A percentile compares a stretch with the other conserved stretches of the same genome.
phyloP scores from a whole-genome alignment of 2,113 vertebrate genomes.

The Engystomops pustulosus region DNA sequence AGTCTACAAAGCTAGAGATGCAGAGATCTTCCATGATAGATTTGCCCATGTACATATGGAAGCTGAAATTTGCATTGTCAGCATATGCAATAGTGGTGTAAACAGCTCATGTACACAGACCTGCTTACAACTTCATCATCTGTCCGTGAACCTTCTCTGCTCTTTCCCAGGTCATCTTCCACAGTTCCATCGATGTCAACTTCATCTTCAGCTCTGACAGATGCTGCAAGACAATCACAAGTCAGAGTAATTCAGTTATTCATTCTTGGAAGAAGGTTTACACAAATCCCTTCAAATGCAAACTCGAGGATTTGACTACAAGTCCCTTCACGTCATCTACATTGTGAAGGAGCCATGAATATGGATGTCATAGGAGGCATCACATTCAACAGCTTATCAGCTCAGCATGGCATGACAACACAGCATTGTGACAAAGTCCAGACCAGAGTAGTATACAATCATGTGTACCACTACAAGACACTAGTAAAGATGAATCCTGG shows the following conservation, averaged over 20 bases:
- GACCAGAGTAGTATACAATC: too few relatives aligned
- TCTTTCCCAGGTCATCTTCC: constrained; percentile 92
- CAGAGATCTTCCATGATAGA: too few relatives aligned
- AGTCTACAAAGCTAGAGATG: too few relatives aligned
- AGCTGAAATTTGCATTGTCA: not conserved
- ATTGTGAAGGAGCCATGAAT: not conserved
- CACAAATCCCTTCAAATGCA: not conserved
- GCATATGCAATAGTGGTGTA: not conserved
- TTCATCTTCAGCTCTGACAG: constrained; percentile 78
- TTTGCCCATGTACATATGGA: too few relatives aligned
- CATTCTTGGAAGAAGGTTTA: too few relatives aligned
- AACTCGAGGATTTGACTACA: too few relatives aligned
- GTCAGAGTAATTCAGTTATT: not conserved
- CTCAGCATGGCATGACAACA: too few relatives aligned
- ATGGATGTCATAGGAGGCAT: not conserved
- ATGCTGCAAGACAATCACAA: constrained; percentile 62
- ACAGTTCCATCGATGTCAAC: constrained; percentile 84
- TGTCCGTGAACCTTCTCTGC: constrained; percentile 90
- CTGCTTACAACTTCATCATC: constrained; percentile 94
- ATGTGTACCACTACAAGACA: too few relatives aligned
- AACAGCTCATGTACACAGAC: constrained; percentile 68
- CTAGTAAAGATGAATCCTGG: too few relatives aligned
- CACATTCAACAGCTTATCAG: too few relatives aligned
- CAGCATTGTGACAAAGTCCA: too few relatives aligned
- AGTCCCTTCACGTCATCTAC: too few relatives aligned